phyloP scores from a whole-genome alignment of 2,888 invertebrate genomes.

The Synergus japonicus region DNA sequence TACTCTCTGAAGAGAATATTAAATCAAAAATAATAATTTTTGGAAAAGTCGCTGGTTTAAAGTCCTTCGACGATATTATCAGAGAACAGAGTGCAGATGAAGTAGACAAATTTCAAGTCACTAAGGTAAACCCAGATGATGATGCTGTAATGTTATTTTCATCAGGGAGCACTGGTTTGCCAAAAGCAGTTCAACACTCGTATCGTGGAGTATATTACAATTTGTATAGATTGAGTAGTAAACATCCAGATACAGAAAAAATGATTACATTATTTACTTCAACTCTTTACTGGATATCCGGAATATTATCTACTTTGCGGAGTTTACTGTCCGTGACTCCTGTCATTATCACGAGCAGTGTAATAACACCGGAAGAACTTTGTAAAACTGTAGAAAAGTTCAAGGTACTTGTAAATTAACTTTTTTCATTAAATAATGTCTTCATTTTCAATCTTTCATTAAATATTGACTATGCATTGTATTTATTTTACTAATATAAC shows the following conservation, averaged over 20 bases:
- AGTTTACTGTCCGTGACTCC: conserved; percentile 45
- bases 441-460: no score
- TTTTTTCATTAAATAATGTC: no score
- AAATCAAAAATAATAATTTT: conserved; percentile 59
- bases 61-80: conserved; percentile 58
- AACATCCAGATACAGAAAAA: rapidly evolving
- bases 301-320: conserved; percentile 56
- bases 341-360: conserved; percentile 59
- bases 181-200: conserved; percentile 67
- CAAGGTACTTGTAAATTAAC: conserved; percentile 56
- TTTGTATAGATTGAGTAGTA: neutral
- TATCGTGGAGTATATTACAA: conserved; percentile 57
- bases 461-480: no score
- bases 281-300: conserved; percentile 68
- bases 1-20: conserved; percentile 54
- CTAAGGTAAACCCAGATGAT: conserved; percentile 47
- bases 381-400: conserved; percentile 67
- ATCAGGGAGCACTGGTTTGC: conserved; percentile 70
- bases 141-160: conserved; percentile 66
- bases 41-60: conserved; percentile 53
- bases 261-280: conserved; percentile 59
- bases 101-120: conserved; percentile 57
- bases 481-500: no score
- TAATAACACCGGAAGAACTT: conserved; percentile 57
- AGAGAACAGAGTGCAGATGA: conserved; percentile 52